Evolutionary conservation across 2,797 vertebrate species (phyloP).

Genomic region (Acrossocheilus fasciatus): DNA sequence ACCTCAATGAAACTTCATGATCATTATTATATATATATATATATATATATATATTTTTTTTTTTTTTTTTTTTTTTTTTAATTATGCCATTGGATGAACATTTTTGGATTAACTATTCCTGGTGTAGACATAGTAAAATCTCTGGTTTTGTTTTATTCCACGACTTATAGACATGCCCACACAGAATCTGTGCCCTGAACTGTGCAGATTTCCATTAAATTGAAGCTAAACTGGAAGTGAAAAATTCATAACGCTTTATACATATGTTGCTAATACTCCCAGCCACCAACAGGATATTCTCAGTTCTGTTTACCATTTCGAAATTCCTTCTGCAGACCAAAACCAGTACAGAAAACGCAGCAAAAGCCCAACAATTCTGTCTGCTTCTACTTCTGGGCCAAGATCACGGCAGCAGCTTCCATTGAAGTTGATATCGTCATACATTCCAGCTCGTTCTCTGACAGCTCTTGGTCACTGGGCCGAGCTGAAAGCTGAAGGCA

Average conservation of each 20-base stretch:
- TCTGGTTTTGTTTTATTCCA: neutral
- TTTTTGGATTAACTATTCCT: neutral
- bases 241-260: neutral
- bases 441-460: slow-evolving; percentile 34
- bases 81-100: neutral
- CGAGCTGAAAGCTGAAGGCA: slow-evolving; percentile 54
- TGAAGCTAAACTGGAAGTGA: neutral
- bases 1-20: neutral
- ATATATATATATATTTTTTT: too few relatives aligned
- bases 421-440: slow-evolving; percentile 17
- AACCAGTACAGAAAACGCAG: neutral
- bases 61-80: too few relatives aligned
- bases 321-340: neutral
- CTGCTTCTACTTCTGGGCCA: slow-evolving; percentile 10
- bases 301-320: neutral
- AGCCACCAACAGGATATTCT: neutral
- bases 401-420: neutral
- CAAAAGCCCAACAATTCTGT: neutral
- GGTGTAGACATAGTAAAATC: neutral
- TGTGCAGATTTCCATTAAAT: neutral
- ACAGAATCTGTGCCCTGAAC: neutral
- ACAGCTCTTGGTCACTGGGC: slow-evolving; percentile 35
- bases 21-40: neutral
- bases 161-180: neutral
- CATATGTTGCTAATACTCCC: neutral